phyloP scores from a whole-genome alignment of 2,888 invertebrate genomes.

The Linnaemya tessellans region DNA sequence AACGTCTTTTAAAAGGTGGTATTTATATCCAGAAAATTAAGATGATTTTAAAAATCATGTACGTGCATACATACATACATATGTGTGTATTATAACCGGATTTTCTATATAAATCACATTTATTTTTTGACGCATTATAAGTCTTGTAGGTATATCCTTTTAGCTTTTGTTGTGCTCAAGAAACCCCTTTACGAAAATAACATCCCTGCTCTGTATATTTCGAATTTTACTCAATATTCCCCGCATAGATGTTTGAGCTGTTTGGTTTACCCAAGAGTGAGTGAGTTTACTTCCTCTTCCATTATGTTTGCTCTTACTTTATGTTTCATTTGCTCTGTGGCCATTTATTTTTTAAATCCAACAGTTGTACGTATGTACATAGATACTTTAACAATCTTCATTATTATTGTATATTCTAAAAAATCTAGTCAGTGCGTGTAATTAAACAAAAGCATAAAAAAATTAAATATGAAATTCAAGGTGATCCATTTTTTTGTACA shows the following conservation, averaged over 20 bases:
- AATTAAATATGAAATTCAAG: conserved; percentile 37
- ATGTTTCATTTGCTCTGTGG: conserved; percentile 45
- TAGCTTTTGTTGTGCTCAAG: background rate
- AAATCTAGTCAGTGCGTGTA: conserved; percentile 23
- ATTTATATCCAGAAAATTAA: too few species aligned
- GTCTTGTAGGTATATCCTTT: background rate
- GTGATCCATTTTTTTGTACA: conserved; percentile 16
- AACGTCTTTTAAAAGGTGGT: too few species aligned
- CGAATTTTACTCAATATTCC: background rate
- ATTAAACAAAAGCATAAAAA: conserved; percentile 2
- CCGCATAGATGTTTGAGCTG: conserved; percentile 6
- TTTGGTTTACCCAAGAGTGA: conserved; percentile 17
- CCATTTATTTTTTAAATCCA: conserved; percentile 58
- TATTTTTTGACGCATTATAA: too few species aligned
- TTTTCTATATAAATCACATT: too few species aligned
- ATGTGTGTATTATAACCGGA: too few species aligned
- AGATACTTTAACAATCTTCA: conserved; percentile 52
- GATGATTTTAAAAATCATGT: too few species aligned
- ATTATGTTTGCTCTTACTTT: conserved; percentile 27
- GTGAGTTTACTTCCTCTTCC: conserved; percentile 33
- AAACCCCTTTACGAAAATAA: background rate
- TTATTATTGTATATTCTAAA: conserved; percentile 17
- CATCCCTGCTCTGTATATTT: conserved; percentile 31
- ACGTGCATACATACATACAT: too few species aligned
- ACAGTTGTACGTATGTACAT: conserved; percentile 25